These are phyloP conservation scores for Lagenorhynchus albirostris DNA, from an alignment of 2,113 vertebrate species.

Conservation along the genomic window DNA sequence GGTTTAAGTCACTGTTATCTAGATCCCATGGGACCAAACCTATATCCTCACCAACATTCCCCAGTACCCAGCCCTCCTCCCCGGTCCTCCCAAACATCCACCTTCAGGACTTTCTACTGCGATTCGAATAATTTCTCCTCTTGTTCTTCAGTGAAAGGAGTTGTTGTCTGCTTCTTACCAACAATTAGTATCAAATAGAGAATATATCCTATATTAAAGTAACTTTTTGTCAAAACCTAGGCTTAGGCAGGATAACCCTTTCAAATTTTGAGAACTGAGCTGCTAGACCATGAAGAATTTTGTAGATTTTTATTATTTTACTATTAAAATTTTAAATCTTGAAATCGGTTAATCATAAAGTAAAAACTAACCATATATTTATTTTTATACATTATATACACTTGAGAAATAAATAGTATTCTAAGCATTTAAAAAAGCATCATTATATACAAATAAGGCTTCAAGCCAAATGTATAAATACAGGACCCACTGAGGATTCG, in stretches of 20 bases:
- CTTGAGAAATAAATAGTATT: slow-evolving; percentile 83
- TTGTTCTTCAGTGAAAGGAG: neutral
- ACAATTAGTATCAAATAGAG: neutral
- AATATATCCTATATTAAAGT: neutral
- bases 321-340: slow-evolving; percentile 25
- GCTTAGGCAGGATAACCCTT: neutral
- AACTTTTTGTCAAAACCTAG: neutral
- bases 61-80: neutral
- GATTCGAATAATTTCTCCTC: neutral
- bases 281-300: neutral
- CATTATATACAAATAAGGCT: slow-evolving; percentile 82
- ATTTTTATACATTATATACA: slow-evolving; percentile 81
- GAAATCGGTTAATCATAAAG: slow-evolving; percentile 47
- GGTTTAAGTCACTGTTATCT: neutral
- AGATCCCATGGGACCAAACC: neutral
- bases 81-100: neutral
- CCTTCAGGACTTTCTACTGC: neutral
- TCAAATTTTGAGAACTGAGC: slow-evolving; percentile 5
- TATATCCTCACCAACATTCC: neutral
- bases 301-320: slow-evolving; percentile 53
- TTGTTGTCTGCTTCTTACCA: neutral
- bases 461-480: slow-evolving; percentile 65
- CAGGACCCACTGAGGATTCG: slow-evolving; percentile 55
- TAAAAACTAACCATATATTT: slow-evolving; percentile 55
- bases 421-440: slow-evolving; percentile 73